Base-by-base conservation (phyloP, 37 sponge, comb jelly and placozoan genomes). In the Petrosia ficiformis region DNA sequence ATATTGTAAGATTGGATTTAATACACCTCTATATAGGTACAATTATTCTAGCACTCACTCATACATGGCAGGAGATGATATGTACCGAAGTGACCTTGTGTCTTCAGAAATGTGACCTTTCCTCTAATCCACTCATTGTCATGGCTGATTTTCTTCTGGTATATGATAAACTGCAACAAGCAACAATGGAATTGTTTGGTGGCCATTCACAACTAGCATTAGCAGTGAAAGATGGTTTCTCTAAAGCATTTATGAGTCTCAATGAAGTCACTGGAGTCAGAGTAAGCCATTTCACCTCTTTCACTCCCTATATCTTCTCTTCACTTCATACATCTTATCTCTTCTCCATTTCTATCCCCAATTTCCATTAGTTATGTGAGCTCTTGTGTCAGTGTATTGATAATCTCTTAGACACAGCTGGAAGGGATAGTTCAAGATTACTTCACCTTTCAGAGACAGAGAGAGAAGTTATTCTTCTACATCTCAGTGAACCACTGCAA, bases 141-240 rank as follows among this genome's bases (percentile, higher is more conserved):
- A 65, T 79, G 0, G 33, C 77, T 40, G 73, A 71, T 26, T 24
- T 89, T 5, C 21, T 77, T 25, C 57, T 22, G 28, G 41, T 89
- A 24, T 89, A 89, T 35, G 75, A 78, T 48, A 33, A 73, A 44
- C 75, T 89, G 30, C 68, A 75, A 60, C 79, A 79, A 68, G 80
- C 84, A 59, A 89, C 84, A 79, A 57, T 68, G 80, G 84, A 89
- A 71, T 68, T 89, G 80, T 89, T 89, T 74, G 89, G 89, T 40
- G 80, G 76, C 24, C 89, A 89, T 70, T 79, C 83, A n/a, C 70
- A 41, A 34, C 83, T 83, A 58, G 59, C 76, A 28, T 26, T 89
- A 10, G 68, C 84, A 56, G 75, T 89, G 39, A 89, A 83, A 42
- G 89, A 89, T 25, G 89, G 89, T 0, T 89, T 83, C 38, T 30